Evolutionary conservation across 2,888 invertebrate species (phyloP).

Genomic region (Bimastos eiseni): DNA sequence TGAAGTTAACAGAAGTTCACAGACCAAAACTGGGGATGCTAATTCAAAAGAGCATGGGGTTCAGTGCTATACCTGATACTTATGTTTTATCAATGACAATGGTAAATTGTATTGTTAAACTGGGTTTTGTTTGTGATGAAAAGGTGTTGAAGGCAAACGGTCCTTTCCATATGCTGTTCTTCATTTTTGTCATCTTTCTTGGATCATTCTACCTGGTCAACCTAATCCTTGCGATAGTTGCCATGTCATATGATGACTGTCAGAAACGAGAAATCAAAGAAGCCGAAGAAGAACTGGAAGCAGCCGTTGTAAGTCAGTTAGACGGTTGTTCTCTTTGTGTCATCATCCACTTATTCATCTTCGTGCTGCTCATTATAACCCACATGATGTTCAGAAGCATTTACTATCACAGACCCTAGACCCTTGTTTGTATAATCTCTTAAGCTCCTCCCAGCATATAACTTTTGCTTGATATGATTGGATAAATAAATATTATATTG

Average conservation of each 20-base stretch:
- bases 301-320: constrained; percentile 32
- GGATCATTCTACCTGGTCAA: constrained; percentile 98
- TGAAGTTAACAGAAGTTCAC: neutral
- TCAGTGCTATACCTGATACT: neutral
- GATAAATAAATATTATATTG: too few species aligned
- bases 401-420: too few species aligned
- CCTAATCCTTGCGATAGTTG: constrained; percentile 98
- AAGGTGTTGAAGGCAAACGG: constrained; percentile 90
- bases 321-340: neutral
- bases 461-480: too few species aligned
- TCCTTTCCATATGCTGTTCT: constrained; percentile 96
- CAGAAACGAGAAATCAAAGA: constrained; percentile 70
- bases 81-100: neutral
- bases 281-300: constrained; percentile 56
- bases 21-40: neutral
- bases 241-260: constrained; percentile 98
- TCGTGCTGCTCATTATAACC: neutral
- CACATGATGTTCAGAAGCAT: too few species aligned
- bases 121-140: constrained; percentile 41
- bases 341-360: neutral
- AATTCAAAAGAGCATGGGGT: neutral
- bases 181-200: constrained; percentile 96
- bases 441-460: too few species aligned
- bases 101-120: neutral
- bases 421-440: too few species aligned